These are phyloP conservation scores for Penaeus japonicus DNA, from an alignment of 1,140 invertebrate species.

Conservation along the genomic window DNA sequence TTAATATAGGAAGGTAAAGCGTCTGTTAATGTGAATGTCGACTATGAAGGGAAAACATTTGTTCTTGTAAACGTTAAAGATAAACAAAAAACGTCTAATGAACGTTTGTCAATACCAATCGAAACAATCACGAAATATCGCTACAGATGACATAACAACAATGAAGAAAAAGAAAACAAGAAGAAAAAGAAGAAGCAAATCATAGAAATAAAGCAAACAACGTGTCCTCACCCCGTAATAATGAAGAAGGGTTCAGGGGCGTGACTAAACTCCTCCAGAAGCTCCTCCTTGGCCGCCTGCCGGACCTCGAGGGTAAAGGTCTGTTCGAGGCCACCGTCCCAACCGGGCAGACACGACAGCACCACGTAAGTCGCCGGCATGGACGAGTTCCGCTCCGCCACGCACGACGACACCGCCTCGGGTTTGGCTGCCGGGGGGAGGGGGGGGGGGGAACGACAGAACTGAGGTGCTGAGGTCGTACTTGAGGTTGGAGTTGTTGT, in stretches of 20 bases:
- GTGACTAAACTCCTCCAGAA: constrained; percentile 59
- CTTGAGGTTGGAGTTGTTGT: neutral
- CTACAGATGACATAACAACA: no score
- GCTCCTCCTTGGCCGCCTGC: constrained; percentile 65
- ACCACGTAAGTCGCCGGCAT: constrained; percentile 66
- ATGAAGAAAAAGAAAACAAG: no score
- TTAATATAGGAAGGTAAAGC: no score
- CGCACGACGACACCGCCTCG: constrained; percentile 60
- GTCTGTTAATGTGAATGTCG: no score
- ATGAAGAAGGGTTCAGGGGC: constrained; percentile 68
- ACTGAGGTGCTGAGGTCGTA: neutral
- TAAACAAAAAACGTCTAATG: no score
- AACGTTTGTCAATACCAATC: no score
- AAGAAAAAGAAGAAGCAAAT: no score
- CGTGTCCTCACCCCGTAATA: constrained; percentile 62
- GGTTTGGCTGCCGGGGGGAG: constrained; percentile 42
- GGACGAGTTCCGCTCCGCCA: constrained; percentile 82
- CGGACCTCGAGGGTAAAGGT: constrained; percentile 83
- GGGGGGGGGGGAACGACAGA: neutral
- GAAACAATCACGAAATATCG: no score
- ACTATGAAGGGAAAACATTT: no score
- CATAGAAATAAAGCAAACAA: no score
- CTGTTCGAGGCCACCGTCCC: constrained; percentile 83
- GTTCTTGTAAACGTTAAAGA: no score
- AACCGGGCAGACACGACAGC: constrained; percentile 79